Evolutionary conservation across 1,140 invertebrate species (phyloP).

Genomic region (Procambarus virginalis): DNA sequence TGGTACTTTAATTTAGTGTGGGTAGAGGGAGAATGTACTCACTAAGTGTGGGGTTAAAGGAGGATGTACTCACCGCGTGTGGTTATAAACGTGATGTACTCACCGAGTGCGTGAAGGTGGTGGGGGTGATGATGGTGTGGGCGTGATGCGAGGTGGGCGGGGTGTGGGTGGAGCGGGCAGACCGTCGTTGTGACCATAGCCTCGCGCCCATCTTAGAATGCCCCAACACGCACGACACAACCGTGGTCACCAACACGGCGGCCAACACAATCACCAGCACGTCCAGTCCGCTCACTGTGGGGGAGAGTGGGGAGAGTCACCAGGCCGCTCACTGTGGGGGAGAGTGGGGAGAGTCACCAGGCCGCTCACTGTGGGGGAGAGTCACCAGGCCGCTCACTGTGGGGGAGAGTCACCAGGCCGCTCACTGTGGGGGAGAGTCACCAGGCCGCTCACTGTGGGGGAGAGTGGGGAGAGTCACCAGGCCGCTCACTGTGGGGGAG

Average conservation of each 20-base stretch:
- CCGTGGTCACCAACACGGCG: constrained; percentile 51
- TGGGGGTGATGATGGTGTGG: constrained; percentile 30
- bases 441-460: too few relatives aligned
- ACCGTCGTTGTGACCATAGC: constrained; percentile 57
- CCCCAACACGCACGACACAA: constrained; percentile 58
- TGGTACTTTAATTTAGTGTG: background rate
- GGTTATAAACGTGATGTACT: background rate
- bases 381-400: too few relatives aligned
- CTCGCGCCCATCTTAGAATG: constrained; percentile 61
- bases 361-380: background rate
- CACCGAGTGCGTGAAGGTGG: constrained; percentile 57
- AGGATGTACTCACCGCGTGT: too few relatives aligned
- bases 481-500: too few relatives aligned
- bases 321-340: background rate
- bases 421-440: background rate
- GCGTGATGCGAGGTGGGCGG: constrained; percentile 19
- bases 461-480: too few relatives aligned
- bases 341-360: background rate
- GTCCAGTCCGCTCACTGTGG: constrained; percentile 54
- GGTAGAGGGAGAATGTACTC: too few relatives aligned
- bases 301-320: background rate
- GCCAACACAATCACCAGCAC: constrained; percentile 57
- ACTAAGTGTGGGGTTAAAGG: background rate
- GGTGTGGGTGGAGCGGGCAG: constrained; percentile 45
- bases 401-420: too few relatives aligned